phyloP scores from a whole-genome alignment of 1,140 invertebrate genomes.

The Lordiphosa collinella region DNA sequence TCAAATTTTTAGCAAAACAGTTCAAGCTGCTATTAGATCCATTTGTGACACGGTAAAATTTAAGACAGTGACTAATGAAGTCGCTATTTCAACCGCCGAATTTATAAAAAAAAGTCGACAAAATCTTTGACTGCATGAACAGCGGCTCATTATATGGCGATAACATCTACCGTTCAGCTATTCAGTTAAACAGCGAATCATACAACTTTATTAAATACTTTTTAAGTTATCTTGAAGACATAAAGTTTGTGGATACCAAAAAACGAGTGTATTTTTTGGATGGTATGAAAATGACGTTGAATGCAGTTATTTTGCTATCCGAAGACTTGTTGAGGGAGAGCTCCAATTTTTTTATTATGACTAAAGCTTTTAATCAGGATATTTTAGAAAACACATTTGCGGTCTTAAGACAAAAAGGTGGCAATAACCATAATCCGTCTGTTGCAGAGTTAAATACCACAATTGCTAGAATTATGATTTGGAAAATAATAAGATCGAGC shows the following conservation, averaged over 20 bases:
- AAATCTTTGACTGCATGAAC: too few relatives aligned
- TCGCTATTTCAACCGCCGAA: too few relatives aligned
- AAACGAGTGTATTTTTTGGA: neutral
- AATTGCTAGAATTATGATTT: too few relatives aligned
- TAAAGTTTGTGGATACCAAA: neutral
- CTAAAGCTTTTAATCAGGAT: conserved; percentile 1
- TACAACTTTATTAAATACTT: neutral
- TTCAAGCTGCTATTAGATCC: too few relatives aligned
- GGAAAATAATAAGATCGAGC: too few relatives aligned
- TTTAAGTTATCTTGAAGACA: neutral
- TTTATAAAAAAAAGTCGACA: too few relatives aligned
- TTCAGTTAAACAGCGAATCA: conserved; percentile 1
- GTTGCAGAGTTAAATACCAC: neutral
- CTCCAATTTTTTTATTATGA: neutral
- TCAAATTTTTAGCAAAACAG: too few relatives aligned
- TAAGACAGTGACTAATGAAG: too few relatives aligned
- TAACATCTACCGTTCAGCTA: neutral
- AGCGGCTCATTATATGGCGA: neutral
- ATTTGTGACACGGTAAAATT: too few relatives aligned
- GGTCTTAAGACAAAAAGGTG: conserved; percentile 1
- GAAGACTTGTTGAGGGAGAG: neutral
- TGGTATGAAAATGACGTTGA: neutral
- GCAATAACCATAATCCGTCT: neutral
- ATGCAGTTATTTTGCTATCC: neutral
- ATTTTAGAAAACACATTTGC: neutral